These are phyloP conservation scores for Busseola fusca DNA, from an alignment of 2,888 invertebrate genomes.

Conservation along the genomic window DNA sequence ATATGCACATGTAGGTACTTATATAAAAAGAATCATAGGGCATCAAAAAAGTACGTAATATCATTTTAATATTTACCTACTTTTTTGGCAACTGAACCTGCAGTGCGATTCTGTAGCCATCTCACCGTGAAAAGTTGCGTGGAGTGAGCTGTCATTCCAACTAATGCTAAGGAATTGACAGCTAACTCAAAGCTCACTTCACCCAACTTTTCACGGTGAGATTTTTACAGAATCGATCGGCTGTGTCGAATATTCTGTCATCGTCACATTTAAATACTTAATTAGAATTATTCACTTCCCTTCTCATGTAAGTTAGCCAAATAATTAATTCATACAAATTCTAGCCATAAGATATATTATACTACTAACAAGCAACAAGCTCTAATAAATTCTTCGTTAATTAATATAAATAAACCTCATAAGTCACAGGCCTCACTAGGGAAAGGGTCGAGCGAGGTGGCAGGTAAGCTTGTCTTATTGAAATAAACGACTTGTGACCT, in stretches of 20 bases:
- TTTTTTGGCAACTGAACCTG: too few relatives aligned
- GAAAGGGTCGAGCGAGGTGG: conserved; percentile 68
- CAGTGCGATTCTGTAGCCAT: too few relatives aligned
- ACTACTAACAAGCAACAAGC: conserved; percentile 20
- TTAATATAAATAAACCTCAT: conserved; percentile 76
- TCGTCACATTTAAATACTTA: not conserved
- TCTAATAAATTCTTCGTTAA: conserved; percentile 68
- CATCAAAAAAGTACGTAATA: too few relatives aligned
- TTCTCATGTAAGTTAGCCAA: not conserved
- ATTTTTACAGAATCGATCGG: too few relatives aligned
- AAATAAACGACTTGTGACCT: conserved; percentile 77
- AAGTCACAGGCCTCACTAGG: conserved; percentile 66
- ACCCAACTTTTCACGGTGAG: too few relatives aligned
- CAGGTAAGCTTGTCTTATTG: conserved; percentile 77
- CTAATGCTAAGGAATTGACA: too few relatives aligned
- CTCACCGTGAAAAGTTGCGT: too few relatives aligned
- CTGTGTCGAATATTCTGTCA: not conserved
- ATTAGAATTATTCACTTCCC: not conserved
- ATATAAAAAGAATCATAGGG: too few relatives aligned
- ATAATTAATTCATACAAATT: conserved; percentile 26
- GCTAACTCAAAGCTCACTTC: too few relatives aligned
- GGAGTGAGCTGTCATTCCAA: too few relatives aligned
- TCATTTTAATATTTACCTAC: not conserved
- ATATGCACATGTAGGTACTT: too few relatives aligned
- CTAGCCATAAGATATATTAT: conserved; percentile 4